phyloP scores from a whole-genome alignment of 2,113 vertebrate genomes.

The Lampris incognitus region DNA sequence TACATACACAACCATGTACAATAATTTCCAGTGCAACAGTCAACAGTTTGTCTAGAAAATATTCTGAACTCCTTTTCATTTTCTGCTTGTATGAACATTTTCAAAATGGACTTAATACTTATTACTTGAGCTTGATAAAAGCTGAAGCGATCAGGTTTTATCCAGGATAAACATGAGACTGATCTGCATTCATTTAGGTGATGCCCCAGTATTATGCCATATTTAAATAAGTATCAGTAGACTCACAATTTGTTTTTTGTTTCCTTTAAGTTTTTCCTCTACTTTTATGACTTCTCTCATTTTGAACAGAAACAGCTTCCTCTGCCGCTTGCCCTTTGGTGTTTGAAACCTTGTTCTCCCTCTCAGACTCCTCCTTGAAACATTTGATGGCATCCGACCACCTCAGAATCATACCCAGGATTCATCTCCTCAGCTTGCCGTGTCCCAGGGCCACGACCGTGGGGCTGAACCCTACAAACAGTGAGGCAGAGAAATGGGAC shows the following conservation, averaged over 20 bases:
- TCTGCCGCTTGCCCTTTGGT: conserved; percentile 26
- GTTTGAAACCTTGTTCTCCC: conserved; percentile 1
- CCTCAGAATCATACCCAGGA: conserved; percentile 58
- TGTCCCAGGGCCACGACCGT: conserved; percentile 84
- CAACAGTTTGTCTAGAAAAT: no score
- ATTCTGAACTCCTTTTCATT: no score
- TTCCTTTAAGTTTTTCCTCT: conserved; percentile 28
- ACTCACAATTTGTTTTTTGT: conserved; percentile 21
- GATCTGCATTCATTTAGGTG: not conserved
- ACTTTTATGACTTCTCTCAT: conserved; percentile 33
- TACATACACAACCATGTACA: no score
- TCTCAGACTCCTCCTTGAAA: not conserved
- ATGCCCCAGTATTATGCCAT: not conserved
- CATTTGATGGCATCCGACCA: conserved; percentile 45
- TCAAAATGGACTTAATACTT: not conserved
- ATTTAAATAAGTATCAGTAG: not conserved
- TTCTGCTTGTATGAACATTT: not conserved
- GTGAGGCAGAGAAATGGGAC: conserved; percentile 80
- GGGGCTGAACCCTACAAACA: conserved; percentile 85
- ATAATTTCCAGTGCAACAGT: no score
- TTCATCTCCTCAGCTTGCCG: conserved; percentile 78
- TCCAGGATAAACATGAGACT: not conserved
- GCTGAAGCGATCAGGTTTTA: not conserved
- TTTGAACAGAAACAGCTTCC: conserved; percentile 44
- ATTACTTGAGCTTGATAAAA: not conserved